Evolutionary conservation across 2,797 vertebrate species (phyloP).

Genomic region (Poliocrania exsul): DNA sequence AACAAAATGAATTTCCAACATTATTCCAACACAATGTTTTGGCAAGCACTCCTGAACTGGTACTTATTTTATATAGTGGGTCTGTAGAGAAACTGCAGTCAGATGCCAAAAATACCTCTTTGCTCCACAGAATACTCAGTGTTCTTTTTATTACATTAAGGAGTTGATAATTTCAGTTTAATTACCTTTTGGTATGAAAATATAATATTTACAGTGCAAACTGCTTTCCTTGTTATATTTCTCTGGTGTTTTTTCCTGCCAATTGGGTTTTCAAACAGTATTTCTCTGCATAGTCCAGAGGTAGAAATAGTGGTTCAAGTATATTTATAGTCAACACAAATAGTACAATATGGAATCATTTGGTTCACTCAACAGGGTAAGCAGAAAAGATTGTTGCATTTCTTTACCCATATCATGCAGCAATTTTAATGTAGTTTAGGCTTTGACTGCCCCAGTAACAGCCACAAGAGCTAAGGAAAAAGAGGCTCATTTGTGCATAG

Average conservation of each 20-base stretch:
- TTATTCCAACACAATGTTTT: constrained; percentile 13
- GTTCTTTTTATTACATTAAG: constrained; percentile 39
- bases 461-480: background rate
- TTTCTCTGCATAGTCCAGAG: background rate
- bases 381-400: constrained; percentile 11
- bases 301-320: background rate
- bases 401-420: constrained; percentile 14
- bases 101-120: constrained; percentile 27
- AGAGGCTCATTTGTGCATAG: background rate
- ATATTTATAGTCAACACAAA: constrained; percentile 16
- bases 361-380: constrained; percentile 2
- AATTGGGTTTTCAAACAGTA: background rate
- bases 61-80: background rate
- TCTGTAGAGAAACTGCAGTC: background rate
- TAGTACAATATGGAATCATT: background rate
- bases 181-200: constrained; percentile 35
- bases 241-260: constrained; percentile 22
- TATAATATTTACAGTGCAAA: constrained; percentile 12
- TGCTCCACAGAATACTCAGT: constrained; percentile 7
- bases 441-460: constrained; percentile 8
- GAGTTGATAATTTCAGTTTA: constrained; percentile 32
- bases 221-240: background rate
- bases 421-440: constrained; percentile 13
- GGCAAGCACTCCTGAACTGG: background rate
- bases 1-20: background rate